Conservation (phyloP, 2,113 vertebrate species). For the Vombatus ursinus region DNA sequence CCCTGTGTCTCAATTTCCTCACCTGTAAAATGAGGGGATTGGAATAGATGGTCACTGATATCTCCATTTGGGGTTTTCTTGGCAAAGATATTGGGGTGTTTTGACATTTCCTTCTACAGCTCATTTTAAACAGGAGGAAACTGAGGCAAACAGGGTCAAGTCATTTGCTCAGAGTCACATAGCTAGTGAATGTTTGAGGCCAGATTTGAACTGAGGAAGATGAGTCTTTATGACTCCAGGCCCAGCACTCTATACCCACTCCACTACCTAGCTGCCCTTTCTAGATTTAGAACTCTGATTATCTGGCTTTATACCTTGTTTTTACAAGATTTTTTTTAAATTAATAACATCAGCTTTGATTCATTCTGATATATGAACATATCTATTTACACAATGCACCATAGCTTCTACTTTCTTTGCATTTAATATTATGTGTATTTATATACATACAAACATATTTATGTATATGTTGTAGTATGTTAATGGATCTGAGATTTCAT, state of each 20-base stretch:
- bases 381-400: not conserved
- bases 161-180: not conserved
- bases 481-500: not conserved
- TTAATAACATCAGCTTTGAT: not conserved
- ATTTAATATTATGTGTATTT: not conserved
- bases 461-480: not conserved
- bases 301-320: not conserved
- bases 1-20: not conserved
- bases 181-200: not conserved
- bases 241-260: not conserved
- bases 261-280: not conserved
- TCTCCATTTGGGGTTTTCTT: not conserved
- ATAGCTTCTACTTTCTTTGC: not conserved
- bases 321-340: not conserved
- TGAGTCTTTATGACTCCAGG: not conserved
- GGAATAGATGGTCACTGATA: not conserved
- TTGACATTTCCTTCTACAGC: not conserved
- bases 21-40: not conserved
- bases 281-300: not conserved
- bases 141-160: not conserved
- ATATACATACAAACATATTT: not conserved
- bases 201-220: not conserved
- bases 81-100: not conserved
- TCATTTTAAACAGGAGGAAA: not conserved
- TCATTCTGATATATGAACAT: not conserved